Percentiles rank a stretch among this genome's conserved stretches.
Evolutionary conservation across 1,140 invertebrate species (phyloP).

Genomic region (Hycleus cichorii): DNA sequence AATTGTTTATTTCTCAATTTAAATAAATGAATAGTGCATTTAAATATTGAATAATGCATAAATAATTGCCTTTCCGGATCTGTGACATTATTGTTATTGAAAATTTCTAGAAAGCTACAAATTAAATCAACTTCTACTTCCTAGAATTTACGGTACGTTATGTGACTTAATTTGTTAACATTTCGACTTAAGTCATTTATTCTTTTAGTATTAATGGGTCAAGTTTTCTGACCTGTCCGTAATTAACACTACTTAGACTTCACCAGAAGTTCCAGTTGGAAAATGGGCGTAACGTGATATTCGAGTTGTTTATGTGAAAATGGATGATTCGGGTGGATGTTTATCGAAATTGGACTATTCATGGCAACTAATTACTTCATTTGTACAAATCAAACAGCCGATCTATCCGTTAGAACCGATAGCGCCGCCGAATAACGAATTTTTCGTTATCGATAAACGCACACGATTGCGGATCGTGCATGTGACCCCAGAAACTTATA

Average conservation of each 20-base stretch:
- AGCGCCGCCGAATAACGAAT: constrained; percentile 32
- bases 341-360: constrained; percentile 27
- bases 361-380: constrained; percentile 25
- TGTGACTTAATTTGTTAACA: no score
- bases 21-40: no score
- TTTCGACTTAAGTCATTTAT: no score
- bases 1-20: no score
- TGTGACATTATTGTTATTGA: no score
- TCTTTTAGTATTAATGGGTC: no score
- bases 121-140: no score
- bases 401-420: constrained; percentile 32
- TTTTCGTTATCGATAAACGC: constrained; percentile 30
- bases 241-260: constrained; percentile 2
- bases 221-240: not conserved
- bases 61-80: no score
- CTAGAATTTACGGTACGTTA: no score
- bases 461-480: constrained; percentile 33
- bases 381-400: constrained; percentile 26
- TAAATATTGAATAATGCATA: no score
- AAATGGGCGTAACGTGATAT: constrained; percentile 26
- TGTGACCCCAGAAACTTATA: constrained; percentile 28
- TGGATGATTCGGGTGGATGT: constrained; percentile 27
- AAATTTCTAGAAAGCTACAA: no score
- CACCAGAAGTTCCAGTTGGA: not conserved
- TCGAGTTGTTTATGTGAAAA: constrained; percentile 5